These are phyloP conservation scores for Alces alces DNA, from an alignment of 2,113 vertebrate genomes.

Conservation along the genomic window DNA sequence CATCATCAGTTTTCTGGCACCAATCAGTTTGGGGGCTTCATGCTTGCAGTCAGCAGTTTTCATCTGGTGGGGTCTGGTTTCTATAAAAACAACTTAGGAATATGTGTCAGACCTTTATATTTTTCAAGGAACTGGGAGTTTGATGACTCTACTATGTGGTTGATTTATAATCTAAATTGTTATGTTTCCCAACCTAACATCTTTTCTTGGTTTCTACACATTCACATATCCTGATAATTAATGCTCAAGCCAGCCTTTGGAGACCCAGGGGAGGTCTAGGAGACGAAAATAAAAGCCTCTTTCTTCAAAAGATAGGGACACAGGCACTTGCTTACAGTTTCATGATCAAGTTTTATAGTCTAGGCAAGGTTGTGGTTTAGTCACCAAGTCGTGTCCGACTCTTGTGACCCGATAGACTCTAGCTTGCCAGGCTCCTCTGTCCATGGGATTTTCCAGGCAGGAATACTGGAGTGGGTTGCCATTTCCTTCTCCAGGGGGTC, in stretches of 20 bases:
- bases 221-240: not conserved
- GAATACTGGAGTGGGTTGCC: not conserved
- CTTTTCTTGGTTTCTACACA: not conserved
- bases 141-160: not conserved
- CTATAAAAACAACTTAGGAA: not conserved
- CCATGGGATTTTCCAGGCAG: not conserved
- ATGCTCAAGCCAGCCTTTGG: not conserved
- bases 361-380: not conserved
- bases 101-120: not conserved
- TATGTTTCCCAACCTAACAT: not conserved
- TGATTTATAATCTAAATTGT: not conserved
- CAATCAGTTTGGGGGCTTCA: not conserved
- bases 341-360: not conserved
- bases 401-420: not conserved
- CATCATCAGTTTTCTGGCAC: not conserved
- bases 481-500: not conserved
- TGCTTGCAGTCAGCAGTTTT: not conserved
- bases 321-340: not conserved
- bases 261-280: not conserved
- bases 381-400: rapidly evolving
- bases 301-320: not conserved
- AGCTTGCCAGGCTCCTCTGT: not conserved
- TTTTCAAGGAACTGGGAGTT: not conserved
- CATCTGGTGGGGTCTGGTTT: not conserved
- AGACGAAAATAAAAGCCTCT: not conserved